Base-by-base conservation (phyloP, 2,113 vertebrate genomes). In the Rynchops niger region DNA sequence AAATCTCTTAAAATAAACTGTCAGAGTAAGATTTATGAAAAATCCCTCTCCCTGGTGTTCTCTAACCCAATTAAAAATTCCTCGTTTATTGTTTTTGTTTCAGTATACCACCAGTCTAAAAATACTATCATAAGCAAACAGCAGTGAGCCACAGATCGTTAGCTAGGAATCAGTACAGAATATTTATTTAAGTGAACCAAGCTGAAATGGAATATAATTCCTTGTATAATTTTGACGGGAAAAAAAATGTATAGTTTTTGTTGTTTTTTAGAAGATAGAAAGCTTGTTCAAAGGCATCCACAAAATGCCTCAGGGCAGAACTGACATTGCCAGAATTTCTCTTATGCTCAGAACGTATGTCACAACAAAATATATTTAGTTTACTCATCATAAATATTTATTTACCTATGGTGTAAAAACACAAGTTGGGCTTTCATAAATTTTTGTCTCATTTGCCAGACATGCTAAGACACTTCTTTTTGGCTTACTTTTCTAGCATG, bases 1-100 rank as follows among this genome's bases (percentile, higher is more conserved):
- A 96, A 84, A 92, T 81, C 76, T 88, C 72, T 67, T 74, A 58
- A 94, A 61, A 96, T 69, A 94, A 86, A 73, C 36, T 34, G 63
- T 61, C 90, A 86, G 72, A 92, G 25, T 23, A 92, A 81, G 86
- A 76, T 91, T 90, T 89, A 95, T 79, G 81, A 61, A 95, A 93
- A 74, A 47, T 45, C 56, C 30, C 34, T 30, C 19, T 52, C 40
- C 50, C 27, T 30, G 14, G 32, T 81, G 45, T 66, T 95, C 74
- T 93, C 49, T 82, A 94, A 65, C 36, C 70, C 95, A 96, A 96
- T 90, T 96, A 82, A 95, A 88, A 95, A 69, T 25, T 84, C 61
- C 59, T 61, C 1, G 2, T 59, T 52, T 73, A 90, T 69, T 88
- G 80, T 77, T 96, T 85, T 91, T 72, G 27, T 81, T 94, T 92